phyloP scores from a whole-genome alignment of 2,113 vertebrate genomes.

The Rhinopomastus cyanomelas region DNA sequence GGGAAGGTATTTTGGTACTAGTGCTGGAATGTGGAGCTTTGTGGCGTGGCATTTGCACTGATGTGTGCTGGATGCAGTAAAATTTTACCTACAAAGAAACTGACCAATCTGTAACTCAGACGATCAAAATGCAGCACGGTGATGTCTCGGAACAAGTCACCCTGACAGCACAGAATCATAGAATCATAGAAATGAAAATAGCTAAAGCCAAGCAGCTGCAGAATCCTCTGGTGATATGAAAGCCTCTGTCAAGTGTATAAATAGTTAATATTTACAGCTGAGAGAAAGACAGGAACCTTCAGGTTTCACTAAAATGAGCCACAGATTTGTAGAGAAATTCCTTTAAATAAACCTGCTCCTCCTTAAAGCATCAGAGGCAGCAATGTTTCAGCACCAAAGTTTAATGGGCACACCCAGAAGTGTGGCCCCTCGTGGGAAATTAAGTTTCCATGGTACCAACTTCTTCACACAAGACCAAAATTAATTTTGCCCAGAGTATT shows the following conservation, averaged over 20 bases:
- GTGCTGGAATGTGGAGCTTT: background rate
- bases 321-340: background rate
- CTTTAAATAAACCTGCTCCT: background rate
- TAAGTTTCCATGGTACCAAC: background rate
- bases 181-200: conserved; percentile 21
- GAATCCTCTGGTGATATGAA: background rate
- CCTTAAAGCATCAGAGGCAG: background rate
- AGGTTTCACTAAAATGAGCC: background rate
- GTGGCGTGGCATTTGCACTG: background rate
- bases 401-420: background rate
- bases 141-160: conserved; percentile 29
- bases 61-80: background rate
- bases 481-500: background rate
- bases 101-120: conserved; percentile 23
- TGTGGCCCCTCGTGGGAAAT: background rate
- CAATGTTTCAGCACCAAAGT: background rate
- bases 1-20: background rate
- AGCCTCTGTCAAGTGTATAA: background rate
- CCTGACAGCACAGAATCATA: background rate
- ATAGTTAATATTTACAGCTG: background rate
- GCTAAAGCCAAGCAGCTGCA: background rate
- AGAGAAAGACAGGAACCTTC: background rate
- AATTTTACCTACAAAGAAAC: background rate
- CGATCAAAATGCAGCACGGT: background rate
- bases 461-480: conserved; percentile 16